These are phyloP conservation scores for Drosophila kuntzei DNA, from an alignment of 2,888 invertebrate genomes.

Conservation along the genomic window DNA sequence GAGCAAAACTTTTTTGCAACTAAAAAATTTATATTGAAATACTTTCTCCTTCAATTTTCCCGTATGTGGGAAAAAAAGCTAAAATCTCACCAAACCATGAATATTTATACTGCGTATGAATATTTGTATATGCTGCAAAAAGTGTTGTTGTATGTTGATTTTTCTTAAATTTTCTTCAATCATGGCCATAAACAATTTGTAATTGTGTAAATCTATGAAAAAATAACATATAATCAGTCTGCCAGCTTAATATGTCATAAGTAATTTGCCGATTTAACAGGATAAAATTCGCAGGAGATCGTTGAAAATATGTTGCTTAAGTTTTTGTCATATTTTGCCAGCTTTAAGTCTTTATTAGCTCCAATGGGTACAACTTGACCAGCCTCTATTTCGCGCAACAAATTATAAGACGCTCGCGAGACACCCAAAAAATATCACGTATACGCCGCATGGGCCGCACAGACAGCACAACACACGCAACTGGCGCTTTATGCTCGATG, in stretches of 20 bases:
- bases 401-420: slow-evolving; percentile 55
- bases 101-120: background rate
- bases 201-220: background rate
- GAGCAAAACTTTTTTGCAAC: background rate
- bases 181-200: background rate
- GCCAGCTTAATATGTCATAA: background rate
- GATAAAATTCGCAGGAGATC: too few species aligned
- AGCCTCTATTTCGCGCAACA: slow-evolving; percentile 33
- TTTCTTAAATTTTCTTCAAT: background rate
- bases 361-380: slow-evolving; percentile 45
- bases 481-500: slow-evolving; percentile 51
- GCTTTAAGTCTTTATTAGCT: slow-evolving; percentile 47
- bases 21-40: background rate
- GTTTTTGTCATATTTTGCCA: slow-evolving; percentile 14
- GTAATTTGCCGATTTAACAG: too few species aligned
- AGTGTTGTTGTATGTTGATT: background rate
- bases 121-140: background rate
- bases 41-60: background rate
- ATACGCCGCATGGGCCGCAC: slow-evolving; percentile 43
- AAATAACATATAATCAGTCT: background rate
- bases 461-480: slow-evolving; percentile 33
- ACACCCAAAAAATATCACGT: slow-evolving; percentile 81
- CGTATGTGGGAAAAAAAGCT: background rate
- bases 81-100: background rate
- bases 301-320: too few species aligned